phyloP scores from a whole-genome alignment of 2,797 vertebrate species.

The Pelochelys cantorii region DNA sequence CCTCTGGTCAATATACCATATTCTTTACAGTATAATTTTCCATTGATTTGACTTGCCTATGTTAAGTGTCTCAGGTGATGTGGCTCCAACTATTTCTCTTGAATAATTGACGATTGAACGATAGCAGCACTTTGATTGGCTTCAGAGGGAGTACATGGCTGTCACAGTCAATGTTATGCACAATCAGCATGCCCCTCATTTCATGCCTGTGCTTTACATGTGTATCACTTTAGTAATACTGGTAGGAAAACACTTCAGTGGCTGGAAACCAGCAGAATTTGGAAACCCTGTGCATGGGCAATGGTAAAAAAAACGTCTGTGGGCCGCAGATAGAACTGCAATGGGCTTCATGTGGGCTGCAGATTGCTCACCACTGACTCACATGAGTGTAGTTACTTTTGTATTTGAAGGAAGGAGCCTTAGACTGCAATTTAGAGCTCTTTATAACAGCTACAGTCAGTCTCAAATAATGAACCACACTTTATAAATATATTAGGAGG shows the following conservation, averaged over 20 bases:
- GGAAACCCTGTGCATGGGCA: too few relatives aligned
- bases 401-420: neutral
- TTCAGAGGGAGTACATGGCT: too few relatives aligned
- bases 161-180: too few relatives aligned
- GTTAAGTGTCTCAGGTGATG: conserved; percentile 46
- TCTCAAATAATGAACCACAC: neutral
- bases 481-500: accelerated
- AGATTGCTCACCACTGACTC: neutral
- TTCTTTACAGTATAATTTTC: conserved; percentile 29
- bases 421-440: neutral
- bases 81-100: conserved; percentile 11
- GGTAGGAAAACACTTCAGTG: too few relatives aligned
- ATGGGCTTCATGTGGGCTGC: too few relatives aligned
- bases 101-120: neutral
- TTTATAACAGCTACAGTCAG: neutral
- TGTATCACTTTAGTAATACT: too few relatives aligned
- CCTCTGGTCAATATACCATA: conserved; percentile 1
- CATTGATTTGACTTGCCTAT: conserved; percentile 30
- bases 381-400: neutral
- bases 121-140: too few relatives aligned
- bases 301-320: too few relatives aligned
- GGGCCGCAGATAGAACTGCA: too few relatives aligned
- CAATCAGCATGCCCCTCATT: too few relatives aligned
- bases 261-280: too few relatives aligned
- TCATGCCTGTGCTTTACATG: too few relatives aligned